phyloP scores from a whole-genome alignment of 1,140 invertebrate species.

The Aphidius ervi region DNA sequence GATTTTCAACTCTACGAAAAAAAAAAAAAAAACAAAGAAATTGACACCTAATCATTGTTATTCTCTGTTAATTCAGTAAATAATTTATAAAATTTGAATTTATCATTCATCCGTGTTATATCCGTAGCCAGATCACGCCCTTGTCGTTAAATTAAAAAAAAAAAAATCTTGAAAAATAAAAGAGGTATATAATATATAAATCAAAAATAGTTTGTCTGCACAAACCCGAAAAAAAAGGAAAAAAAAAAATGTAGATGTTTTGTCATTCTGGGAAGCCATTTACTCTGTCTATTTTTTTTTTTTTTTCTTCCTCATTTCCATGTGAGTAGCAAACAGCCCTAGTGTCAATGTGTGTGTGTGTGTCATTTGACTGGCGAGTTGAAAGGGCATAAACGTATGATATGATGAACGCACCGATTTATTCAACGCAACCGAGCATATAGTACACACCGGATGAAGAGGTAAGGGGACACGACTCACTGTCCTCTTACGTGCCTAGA shows the following conservation, averaged over 20 bases:
- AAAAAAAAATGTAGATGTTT: conserved; percentile 25
- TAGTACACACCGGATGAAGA: conserved; percentile 30
- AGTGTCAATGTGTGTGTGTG: not conserved
- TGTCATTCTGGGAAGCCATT: conserved; percentile 37
- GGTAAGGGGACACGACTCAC: conserved; percentile 18
- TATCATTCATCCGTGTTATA: conserved; percentile 4
- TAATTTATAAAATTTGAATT: conserved; percentile 12
- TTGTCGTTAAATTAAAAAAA: conserved; percentile 17
- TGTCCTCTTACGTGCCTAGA: conserved; percentile 10
- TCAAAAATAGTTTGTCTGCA: conserved; percentile 8
- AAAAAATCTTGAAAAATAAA: conserved; percentile 8
- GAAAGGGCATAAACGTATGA: conserved; percentile 19
- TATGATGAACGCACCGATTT: conserved; percentile 26
- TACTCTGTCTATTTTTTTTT: conserved; percentile 15
- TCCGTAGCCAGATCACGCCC: conserved; percentile 19
- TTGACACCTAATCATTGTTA: too few species aligned
- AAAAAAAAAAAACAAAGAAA: too few species aligned
- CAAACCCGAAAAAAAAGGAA: not conserved
- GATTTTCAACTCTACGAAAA: too few species aligned
- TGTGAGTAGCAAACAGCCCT: not conserved
- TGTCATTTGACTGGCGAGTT: conserved; percentile 2
- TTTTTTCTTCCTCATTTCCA: conserved; percentile 9
- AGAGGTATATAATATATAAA: too few species aligned
- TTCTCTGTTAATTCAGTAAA: not conserved
- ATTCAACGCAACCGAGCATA: conserved; percentile 31